A percentile compares a stretch with the other conserved stretches of the same genome.
These are phyloP conservation scores for Leptinotarsa texana DNA, from an alignment of 1,140 invertebrate genomes.

Conservation along the genomic window DNA sequence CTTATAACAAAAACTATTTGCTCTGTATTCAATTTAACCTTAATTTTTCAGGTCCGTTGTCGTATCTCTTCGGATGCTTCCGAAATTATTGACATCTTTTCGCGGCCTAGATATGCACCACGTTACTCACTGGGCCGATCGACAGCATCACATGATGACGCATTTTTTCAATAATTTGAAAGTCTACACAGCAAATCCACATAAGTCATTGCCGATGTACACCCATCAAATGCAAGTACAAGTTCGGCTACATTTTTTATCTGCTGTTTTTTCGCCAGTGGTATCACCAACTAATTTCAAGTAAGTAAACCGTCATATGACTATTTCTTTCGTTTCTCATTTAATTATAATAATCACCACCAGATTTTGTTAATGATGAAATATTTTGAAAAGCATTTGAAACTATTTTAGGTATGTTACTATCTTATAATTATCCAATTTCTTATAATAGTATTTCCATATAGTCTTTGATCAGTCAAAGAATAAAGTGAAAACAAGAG, in stretches of 20 bases:
- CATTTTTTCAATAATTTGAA: constrained; percentile 86
- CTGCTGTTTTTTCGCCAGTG: constrained; percentile 87
- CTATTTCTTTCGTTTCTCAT: too few relatives aligned
- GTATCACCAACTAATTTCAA: constrained; percentile 87
- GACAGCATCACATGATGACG: constrained; percentile 87
- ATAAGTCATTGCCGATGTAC: constrained; percentile 61
- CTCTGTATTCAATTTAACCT: neutral
- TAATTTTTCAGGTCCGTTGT: constrained; percentile 73
- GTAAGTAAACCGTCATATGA: constrained; percentile 50
- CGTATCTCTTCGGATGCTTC: constrained; percentile 83
- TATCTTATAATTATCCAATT: too few relatives aligned
- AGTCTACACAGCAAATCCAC: constrained; percentile 61
- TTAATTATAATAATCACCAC: too few relatives aligned
- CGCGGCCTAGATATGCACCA: constrained; percentile 80
- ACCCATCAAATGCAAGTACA: constrained; percentile 89
- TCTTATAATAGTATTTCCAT: too few relatives aligned
- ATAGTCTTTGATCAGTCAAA: too few relatives aligned
- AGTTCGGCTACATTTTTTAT: constrained; percentile 87
- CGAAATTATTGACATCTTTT: constrained; percentile 89
- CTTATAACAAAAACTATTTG: too few relatives aligned
- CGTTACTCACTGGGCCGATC: constrained; percentile 86
- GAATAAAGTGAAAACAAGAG: too few relatives aligned
- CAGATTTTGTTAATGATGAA: too few relatives aligned
- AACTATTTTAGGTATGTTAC: too few relatives aligned
- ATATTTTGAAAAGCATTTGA: too few relatives aligned